Conservation (phyloP, 2,888 invertebrate genomes). For the Congeria kusceri region DNA sequence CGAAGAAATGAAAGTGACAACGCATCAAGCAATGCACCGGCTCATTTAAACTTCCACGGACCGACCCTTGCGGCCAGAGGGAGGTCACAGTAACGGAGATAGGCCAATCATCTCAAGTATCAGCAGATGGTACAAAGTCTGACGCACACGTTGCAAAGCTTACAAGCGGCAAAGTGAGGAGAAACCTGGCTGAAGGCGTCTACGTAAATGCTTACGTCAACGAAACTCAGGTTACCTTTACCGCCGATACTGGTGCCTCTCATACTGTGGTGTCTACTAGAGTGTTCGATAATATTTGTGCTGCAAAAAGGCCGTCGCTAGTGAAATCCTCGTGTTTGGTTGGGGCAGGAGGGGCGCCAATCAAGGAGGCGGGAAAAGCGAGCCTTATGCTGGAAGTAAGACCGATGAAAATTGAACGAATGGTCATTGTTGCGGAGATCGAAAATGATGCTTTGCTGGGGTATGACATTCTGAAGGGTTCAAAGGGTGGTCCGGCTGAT, state of each 20-base stretch:
- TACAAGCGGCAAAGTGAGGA: no score
- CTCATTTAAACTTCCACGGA: slow-evolving; percentile 13
- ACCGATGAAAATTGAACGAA: not conserved
- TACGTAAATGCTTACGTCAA: not conserved
- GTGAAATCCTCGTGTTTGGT: slow-evolving; percentile 4
- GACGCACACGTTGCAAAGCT: no score
- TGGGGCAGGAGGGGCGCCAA: slow-evolving; percentile 24
- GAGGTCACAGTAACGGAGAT: not conserved
- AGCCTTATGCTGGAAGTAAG: slow-evolving; percentile 3
- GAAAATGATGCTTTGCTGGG: slow-evolving; percentile 25
- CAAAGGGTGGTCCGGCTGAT: slow-evolving; percentile 14
- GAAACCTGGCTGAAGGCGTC: no score
- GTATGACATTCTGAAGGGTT: not conserved
- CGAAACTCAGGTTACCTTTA: slow-evolving; percentile 14
- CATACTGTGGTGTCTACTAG: slow-evolving; percentile 13
- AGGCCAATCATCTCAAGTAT: no score
- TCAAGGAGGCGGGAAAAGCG: not conserved
- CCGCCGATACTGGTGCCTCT: slow-evolving; percentile 31
- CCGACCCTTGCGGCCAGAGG: slow-evolving; percentile 2
- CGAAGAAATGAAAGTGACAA: no score
- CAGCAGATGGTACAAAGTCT: no score
- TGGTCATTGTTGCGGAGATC: slow-evolving; percentile 16
- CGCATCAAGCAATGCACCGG: no score
- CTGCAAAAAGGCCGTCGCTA: slow-evolving; percentile 2
- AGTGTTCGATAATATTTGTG: slow-evolving; percentile 11